Conservation (phyloP, 2,797 vertebrate genomes). For the Macropodus opercularis region DNA sequence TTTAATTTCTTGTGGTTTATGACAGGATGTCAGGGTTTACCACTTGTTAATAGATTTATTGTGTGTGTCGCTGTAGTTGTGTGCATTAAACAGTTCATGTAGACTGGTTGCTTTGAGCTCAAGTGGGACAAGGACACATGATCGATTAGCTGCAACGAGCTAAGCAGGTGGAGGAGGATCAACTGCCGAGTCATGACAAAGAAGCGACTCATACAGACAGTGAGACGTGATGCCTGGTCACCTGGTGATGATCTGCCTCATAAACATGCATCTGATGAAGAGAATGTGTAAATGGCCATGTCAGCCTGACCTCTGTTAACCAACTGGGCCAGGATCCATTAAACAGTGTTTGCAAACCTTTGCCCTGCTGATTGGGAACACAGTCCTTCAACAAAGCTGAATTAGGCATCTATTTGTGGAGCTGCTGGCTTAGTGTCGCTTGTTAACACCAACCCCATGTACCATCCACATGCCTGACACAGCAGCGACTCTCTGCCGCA, state of each 20-base stretch:
- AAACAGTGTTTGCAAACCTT: slow-evolving; percentile 11
- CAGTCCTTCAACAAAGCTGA: slow-evolving; percentile 49
- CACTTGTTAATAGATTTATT: no score
- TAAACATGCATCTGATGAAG: not conserved
- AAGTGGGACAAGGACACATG: slow-evolving; percentile 39
- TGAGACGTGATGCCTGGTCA: not conserved
- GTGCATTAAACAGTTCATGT: not conserved
- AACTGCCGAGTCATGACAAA: slow-evolving; percentile 51
- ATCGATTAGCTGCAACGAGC: slow-evolving; percentile 22
- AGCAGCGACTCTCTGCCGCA: slow-evolving; percentile 65
- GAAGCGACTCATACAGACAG: slow-evolving; percentile 6
- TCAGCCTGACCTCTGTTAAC: not conserved
- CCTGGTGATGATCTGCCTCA: not conserved
- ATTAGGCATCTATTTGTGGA: slow-evolving; percentile 70
- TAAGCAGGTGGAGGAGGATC: slow-evolving; percentile 31
- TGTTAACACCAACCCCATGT: slow-evolving; percentile 28
- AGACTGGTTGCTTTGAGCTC: slow-evolving; percentile 33
- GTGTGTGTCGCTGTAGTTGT: not conserved
- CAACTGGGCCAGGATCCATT: not conserved
- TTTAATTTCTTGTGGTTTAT: no score
- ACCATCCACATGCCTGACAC: slow-evolving; percentile 63
- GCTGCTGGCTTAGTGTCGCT: slow-evolving; percentile 54
- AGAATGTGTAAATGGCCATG: not conserved
- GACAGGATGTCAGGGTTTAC: no score
- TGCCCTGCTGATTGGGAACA: slow-evolving; percentile 28